phyloP scores from a whole-genome alignment of 2,797 vertebrate species.

The Siniperca scherzeri region DNA sequence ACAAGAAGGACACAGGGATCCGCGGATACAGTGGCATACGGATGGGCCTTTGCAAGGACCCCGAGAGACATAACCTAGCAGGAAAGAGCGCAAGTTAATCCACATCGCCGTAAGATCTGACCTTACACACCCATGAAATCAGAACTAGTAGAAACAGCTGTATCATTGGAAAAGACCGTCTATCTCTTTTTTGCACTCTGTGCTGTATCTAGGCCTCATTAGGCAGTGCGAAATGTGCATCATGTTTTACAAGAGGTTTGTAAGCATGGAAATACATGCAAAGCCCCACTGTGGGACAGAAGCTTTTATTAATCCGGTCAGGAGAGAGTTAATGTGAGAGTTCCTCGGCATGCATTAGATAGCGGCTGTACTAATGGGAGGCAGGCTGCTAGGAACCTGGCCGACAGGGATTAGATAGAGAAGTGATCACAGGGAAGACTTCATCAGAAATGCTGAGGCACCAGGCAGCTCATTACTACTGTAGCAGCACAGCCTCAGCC shows the following conservation, averaged over 20 bases:
- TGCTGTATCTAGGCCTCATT: conserved; percentile 65
- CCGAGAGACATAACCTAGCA: conserved; percentile 50
- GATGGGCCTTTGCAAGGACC: conserved; percentile 53
- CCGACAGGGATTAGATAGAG: conserved; percentile 80
- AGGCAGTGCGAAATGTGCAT: conserved; percentile 63
- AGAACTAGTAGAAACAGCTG: not conserved
- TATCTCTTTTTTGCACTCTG: conserved; percentile 16
- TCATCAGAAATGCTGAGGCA: conserved; percentile 81
- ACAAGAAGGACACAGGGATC: conserved; percentile 65
- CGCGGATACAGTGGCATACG: conserved; percentile 53
- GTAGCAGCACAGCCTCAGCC: conserved; percentile 62
- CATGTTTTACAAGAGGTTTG: conserved; percentile 74
- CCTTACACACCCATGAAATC: conserved; percentile 48
- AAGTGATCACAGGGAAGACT: conserved; percentile 82
- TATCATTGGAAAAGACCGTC: not conserved
- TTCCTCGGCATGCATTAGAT: conserved; percentile 66
- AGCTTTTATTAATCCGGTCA: conserved; percentile 72
- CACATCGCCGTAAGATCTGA: conserved; percentile 59
- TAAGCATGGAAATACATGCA: conserved; percentile 77
- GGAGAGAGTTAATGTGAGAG: conserved; percentile 76
- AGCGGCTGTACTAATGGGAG: conserved; percentile 73
- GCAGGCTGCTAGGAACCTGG: conserved; percentile 73
- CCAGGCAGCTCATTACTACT: conserved; percentile 81
- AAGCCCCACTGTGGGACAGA: conserved; percentile 55
- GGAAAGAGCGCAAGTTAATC: conserved; percentile 63